Percentiles rank a stretch among this genome's conserved stretches.
Conservation (phyloP, 2,797 vertebrate species). For the Pangasius djambal region DNA sequence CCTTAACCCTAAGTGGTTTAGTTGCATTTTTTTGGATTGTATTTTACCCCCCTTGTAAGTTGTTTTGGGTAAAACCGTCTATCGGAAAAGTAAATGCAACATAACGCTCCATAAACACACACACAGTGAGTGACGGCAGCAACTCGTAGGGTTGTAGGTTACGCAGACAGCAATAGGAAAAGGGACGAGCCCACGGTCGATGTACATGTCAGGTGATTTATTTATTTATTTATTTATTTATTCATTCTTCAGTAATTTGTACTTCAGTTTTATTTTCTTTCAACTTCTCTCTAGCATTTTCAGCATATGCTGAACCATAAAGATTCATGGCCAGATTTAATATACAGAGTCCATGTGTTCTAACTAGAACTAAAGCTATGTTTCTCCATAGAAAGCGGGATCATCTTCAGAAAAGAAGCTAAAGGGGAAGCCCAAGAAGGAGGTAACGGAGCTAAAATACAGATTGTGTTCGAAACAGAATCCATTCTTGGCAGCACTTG, state of each 20-base stretch:
- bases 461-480: not conserved
- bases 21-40: not conserved
- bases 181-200: too few relatives aligned
- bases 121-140: not conserved
- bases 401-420: constrained; percentile 46
- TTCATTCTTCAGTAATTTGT: not conserved
- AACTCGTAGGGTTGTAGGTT: not conserved
- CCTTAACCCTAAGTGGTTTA: not conserved
- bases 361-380: not conserved
- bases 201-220: not conserved
- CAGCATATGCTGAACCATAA: not conserved
- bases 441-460: constrained; percentile 34
- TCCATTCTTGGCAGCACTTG: not conserved
- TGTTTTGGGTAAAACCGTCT: not conserved
- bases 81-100: not conserved
- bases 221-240: not conserved
- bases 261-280: too few relatives aligned
- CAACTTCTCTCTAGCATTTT: not conserved
- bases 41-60: not conserved
- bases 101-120: not conserved
- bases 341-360: not conserved
- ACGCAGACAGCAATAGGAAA: too few relatives aligned
- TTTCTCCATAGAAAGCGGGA: constrained; percentile 45
- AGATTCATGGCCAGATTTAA: not conserved
- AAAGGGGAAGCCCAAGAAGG: constrained; percentile 58